Conservation (phyloP, 2,888 invertebrate species). For the Eupithecia subfuscata region DNA sequence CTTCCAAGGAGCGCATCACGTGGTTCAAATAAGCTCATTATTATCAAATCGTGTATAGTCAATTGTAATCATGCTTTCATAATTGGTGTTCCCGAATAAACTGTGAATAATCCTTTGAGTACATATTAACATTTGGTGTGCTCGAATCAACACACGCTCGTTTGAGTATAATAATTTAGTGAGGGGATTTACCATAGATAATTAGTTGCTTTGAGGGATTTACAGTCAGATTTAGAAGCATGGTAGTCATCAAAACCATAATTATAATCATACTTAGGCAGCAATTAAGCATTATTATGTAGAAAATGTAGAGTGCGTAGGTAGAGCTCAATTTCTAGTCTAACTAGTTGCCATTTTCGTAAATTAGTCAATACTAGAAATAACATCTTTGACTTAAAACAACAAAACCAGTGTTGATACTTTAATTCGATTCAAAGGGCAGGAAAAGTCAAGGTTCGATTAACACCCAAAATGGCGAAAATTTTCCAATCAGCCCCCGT, state of each 20-base stretch:
- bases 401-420: constrained; percentile 52
- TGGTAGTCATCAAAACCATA: background rate
- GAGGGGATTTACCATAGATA: constrained; percentile 3
- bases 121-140: constrained; percentile 25
- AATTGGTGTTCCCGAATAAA: constrained; percentile 41
- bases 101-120: constrained; percentile 42
- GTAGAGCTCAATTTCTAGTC: background rate
- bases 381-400: constrained; percentile 12
- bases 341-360: background rate
- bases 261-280: background rate
- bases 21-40: constrained; percentile 24
- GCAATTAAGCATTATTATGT: background rate
- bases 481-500: constrained; percentile 82
- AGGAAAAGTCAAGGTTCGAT: constrained; percentile 77
- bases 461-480: constrained; percentile 81
- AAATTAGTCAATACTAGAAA: background rate
- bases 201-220: constrained; percentile 2
- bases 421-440: constrained; percentile 71
- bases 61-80: constrained; percentile 38
- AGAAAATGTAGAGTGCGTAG: background rate
- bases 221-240: background rate
- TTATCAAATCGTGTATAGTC: constrained; percentile 26
- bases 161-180: background rate
- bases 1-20: constrained; percentile 27
- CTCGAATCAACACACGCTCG: constrained; percentile 16